Conservation (phyloP, 2,797 vertebrate species). For the Hemitrygon akajei region DNA sequence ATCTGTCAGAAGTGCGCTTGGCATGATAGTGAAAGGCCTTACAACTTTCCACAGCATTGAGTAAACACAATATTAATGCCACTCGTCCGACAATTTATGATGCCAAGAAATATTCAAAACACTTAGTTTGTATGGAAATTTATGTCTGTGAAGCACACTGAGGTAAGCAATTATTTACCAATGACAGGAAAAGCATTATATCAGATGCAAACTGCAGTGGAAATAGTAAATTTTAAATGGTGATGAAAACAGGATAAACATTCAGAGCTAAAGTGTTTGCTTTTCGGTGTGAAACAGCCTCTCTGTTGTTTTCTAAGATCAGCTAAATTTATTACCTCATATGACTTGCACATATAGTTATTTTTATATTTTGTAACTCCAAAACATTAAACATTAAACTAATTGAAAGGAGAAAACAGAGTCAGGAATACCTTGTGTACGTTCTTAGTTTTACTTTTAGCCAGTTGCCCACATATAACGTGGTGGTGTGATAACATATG, state of each 20-base stretch:
- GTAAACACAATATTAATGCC: not conserved
- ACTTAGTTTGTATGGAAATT: conserved; percentile 12
- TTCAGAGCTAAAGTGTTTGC: not conserved
- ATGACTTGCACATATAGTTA: not conserved
- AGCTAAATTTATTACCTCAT: conserved; percentile 1
- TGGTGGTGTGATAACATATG: too few species aligned
- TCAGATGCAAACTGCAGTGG: conserved; percentile 17
- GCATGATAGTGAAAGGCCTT: not conserved
- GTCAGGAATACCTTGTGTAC: too few species aligned
- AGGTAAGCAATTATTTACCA: conserved; percentile 33
- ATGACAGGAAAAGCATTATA: conserved; percentile 18
- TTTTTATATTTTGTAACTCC: too few species aligned
- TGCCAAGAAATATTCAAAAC: not conserved
- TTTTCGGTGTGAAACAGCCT: conserved; percentile 6
- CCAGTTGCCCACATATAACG: too few species aligned
- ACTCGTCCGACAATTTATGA: not conserved
- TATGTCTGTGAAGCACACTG: conserved; percentile 20
- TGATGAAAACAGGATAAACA: conserved; percentile 17
- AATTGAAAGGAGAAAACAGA: too few species aligned
- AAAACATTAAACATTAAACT: too few species aligned
- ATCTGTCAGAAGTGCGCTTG: too few species aligned
- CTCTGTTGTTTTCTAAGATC: not conserved
- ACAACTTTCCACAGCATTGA: not conserved
- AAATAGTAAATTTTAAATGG: not conserved
- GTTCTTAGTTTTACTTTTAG: too few species aligned